phyloP scores from a whole-genome alignment of 2,888 invertebrate species.

The Xanthia icteritia region DNA sequence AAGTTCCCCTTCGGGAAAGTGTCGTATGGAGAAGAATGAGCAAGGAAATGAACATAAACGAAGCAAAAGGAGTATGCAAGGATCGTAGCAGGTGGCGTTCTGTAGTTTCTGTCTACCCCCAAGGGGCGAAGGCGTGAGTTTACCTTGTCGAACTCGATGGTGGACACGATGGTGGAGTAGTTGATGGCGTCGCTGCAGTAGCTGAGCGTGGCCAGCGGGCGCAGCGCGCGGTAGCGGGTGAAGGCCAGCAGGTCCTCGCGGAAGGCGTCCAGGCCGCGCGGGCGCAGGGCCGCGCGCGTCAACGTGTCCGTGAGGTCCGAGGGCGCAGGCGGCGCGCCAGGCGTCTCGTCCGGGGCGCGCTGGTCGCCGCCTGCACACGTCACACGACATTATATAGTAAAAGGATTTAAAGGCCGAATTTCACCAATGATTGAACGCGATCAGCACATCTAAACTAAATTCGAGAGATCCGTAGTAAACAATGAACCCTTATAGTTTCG shows the following conservation, averaged over 20 bases:
- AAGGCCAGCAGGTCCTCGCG: conserved; percentile 93
- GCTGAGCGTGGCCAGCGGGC: conserved; percentile 96
- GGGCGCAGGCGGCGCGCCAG: conserved; percentile 45
- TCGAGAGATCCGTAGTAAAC: too few relatives aligned
- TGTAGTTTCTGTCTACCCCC: background rate
- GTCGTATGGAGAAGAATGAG: too few relatives aligned
- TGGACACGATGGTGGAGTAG: conserved; percentile 96
- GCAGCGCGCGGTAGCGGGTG: conserved; percentile 87
- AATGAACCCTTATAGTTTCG: too few relatives aligned
- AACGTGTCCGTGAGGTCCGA: background rate
- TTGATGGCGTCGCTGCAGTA: conserved; percentile 97
- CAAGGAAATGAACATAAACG: background rate
- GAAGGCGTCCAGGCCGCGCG: conserved; percentile 93
- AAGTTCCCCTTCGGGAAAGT: too few relatives aligned
- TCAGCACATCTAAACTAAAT: too few relatives aligned
- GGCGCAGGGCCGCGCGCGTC: conserved; percentile 43
- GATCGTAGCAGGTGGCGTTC: background rate
- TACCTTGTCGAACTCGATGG: conserved; percentile 97
- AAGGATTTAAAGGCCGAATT: too few relatives aligned
- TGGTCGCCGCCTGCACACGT: conserved; percentile 70
- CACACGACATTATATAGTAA: too few relatives aligned
- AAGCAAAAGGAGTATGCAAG: background rate
- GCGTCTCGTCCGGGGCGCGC: conserved; percentile 71
- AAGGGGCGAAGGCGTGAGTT: background rate
- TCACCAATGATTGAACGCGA: too few relatives aligned